Percentiles rank a stretch among this genome's conserved stretches.
phyloP scores from a whole-genome alignment of 2,113 vertebrate species.

The Anolis carolinensis region DNA sequence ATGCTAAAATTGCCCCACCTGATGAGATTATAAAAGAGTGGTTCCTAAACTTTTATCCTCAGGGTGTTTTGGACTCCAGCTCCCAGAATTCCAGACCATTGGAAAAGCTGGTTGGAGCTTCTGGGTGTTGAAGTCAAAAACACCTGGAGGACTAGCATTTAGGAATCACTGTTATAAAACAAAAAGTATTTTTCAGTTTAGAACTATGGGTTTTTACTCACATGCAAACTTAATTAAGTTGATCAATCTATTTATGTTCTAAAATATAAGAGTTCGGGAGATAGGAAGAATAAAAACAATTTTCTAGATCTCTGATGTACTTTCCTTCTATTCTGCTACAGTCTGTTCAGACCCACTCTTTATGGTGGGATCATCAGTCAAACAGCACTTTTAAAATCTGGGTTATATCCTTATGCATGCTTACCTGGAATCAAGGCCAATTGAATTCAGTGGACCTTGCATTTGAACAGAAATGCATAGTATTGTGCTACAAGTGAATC shows the following conservation, averaged over 20 bases:
- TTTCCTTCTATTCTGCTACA: background rate
- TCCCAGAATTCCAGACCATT: no score
- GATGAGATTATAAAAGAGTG: no score
- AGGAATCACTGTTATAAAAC: no score
- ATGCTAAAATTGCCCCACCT: no score
- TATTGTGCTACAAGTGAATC: background rate
- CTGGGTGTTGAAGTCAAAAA: no score
- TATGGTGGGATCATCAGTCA: background rate
- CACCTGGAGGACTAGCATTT: no score
- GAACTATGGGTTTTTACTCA: background rate
- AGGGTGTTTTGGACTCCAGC: no score
- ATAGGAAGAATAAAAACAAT: no score
- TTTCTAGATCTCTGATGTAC: background rate
- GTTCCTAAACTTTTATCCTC: no score
- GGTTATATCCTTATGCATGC: background rate
- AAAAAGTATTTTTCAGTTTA: background rate
- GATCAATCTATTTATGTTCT: background rate
- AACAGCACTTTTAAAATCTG: background rate
- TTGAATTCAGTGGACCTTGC: background rate
- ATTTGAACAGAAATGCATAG: background rate
- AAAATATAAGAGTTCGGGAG: no score
- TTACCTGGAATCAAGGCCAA: background rate
- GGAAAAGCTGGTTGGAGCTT: no score
- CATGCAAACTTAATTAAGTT: background rate
- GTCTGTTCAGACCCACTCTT: background rate